Evolutionary conservation across 2,888 invertebrate species (phyloP), one percentile per base, ranked within the genome.

Genomic region (Euphydryas editha): DNA sequence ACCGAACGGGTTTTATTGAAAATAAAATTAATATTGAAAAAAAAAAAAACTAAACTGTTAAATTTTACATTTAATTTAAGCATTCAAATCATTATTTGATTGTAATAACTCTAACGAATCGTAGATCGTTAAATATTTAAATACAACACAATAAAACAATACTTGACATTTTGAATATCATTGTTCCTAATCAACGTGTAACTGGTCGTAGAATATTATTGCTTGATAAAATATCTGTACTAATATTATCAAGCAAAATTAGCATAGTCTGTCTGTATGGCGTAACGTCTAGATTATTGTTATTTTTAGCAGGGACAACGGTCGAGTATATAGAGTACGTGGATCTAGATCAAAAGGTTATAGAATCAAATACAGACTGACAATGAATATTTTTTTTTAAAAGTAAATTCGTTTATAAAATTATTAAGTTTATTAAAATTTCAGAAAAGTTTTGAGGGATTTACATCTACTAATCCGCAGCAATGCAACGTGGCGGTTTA

Each of bases 91-190:
- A 30, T 30, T 47, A 47, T 47, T 47, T 47, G 47, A 47, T 47
- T 21, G 47, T 20, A 20, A 47, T 47, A 47, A 20, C 47, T 47
- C 18, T 47, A 47, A 47, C 47, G 47, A 47, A 21, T 47, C 47
- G 47, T 47, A 21, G 47, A 47, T 21, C 47, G 47, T 47, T 47
- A 20, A 51, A 46, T 24, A 61, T 49, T 39, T 51, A 37, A 46
- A 47, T 46, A 46, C 15, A 44, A 59, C 5, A 46, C 13, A 46
- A 30, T 42, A 59, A 44, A 46, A 59, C 46, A 46, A 30, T 24
- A 57, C 18, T 47, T 47, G 47, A 47, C 47, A 47, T 47, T 47
- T 47, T 13, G 21, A n/a, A 47, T 47, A 47, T 47, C 47, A 20
- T 47, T 20, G 47, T 47, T 47, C 13, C 21, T 47, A 47, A 47